Percentiles rank a stretch among this genome's conserved stretches.
These are phyloP conservation scores for Elymnias hypermnestra DNA, from an alignment of 1,140 invertebrate genomes.

Conservation along the genomic window DNA sequence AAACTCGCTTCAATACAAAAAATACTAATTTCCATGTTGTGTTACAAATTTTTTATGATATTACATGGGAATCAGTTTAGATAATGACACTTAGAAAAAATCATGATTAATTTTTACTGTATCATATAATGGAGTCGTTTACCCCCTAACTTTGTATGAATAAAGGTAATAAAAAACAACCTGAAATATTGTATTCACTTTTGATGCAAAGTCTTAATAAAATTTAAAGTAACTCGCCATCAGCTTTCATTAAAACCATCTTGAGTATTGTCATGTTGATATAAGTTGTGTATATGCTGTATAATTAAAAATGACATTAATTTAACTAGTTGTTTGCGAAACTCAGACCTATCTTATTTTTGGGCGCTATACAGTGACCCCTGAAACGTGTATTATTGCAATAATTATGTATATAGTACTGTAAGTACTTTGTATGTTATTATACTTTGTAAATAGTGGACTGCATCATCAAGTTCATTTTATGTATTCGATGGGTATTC, in stretches of 20 bases:
- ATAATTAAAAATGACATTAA: conserved; percentile 16
- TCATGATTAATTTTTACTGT: too few relatives aligned
- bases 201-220: too few relatives aligned
- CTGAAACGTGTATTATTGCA: conserved; percentile 44
- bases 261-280: conserved; percentile 12
- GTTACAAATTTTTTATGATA: too few relatives aligned
- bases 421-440: conserved; percentile 37
- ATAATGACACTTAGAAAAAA: too few relatives aligned
- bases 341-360: conserved; percentile 6
- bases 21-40: too few relatives aligned
- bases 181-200: too few relatives aligned
- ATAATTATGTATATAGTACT: conserved; percentile 49
- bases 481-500: conserved; percentile 21
- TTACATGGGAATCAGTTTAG: too few relatives aligned
- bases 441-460: conserved; percentile 60
- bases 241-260: conserved; percentile 1
- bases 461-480: conserved; percentile 23
- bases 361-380: not conserved
- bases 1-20: too few relatives aligned
- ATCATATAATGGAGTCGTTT: too few relatives aligned
- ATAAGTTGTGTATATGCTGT: conserved; percentile 11
- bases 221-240: too few relatives aligned
- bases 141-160: too few relatives aligned
- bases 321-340: conserved; percentile 8
- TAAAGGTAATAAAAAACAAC: too few relatives aligned